Percentiles rank a stretch among this genome's conserved stretches.
These are phyloP conservation scores for Augiades crinisus DNA, from an alignment of 2,888 invertebrate species.

Conservation along the genomic window DNA sequence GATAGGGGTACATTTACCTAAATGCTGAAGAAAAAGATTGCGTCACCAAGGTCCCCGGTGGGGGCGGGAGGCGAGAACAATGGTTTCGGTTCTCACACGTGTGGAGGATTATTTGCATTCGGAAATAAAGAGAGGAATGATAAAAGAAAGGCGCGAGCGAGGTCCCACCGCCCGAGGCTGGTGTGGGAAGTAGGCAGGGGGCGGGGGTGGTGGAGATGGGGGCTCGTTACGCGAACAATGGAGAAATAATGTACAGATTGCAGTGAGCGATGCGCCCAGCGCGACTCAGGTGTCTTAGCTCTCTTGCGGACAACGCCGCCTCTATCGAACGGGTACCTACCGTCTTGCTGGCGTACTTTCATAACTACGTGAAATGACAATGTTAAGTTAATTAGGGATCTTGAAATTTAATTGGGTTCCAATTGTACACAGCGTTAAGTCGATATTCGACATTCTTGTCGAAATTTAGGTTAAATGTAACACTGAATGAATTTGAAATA, in stretches of 20 bases:
- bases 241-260: constrained; percentile 82
- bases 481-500: no score
- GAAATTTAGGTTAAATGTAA: no score
- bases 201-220: constrained; percentile 54
- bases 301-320: constrained; percentile 63
- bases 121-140: constrained; percentile 82
- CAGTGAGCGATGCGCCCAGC: constrained; percentile 81
- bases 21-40: constrained; percentile 78
- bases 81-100: constrained; percentile 83
- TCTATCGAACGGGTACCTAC: constrained; percentile 19
- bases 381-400: no score
- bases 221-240: constrained; percentile 82
- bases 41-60: constrained; percentile 78
- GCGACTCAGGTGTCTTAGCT: constrained; percentile 77
- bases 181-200: constrained; percentile 67
- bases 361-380: not conserved
- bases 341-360: not conserved
- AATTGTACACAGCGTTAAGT: no score
- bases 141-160: constrained; percentile 81
- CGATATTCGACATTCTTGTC: no score
- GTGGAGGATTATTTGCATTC: constrained; percentile 83
- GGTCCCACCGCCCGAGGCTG: constrained; percentile 79
- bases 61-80: constrained; percentile 77
- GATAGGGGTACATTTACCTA: constrained; percentile 67
- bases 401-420: no score